Base-by-base conservation (phyloP, 2,888 invertebrate genomes). In the Dendrolimus houi region DNA sequence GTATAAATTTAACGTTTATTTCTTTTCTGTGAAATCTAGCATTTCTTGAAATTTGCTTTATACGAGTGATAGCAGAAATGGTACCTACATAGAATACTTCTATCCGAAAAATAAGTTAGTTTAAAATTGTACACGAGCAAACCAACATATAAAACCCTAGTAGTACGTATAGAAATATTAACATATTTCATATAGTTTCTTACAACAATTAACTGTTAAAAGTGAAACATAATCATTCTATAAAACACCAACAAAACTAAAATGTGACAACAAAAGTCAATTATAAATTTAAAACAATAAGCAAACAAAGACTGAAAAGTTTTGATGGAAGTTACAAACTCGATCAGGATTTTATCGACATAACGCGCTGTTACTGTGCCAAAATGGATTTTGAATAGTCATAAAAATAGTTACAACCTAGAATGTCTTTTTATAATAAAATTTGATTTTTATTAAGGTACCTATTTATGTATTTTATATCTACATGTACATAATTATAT, bases 371-470 rank as follows among this genome's bases (percentile, higher is more conserved):
- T 9, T 47, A 47, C 3, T 9, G 47, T 47, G 47, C 47, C 47
- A 47, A 47, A 47, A 47, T 12, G 2, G 55, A 61, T 53, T 57
- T 56, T 53, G 53, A 9, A 47, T 47, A 17, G 47, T 56, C 13
- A 58, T 55, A 58, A 60, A 58, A 57, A 56, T 40, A n/a, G 54
- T 54, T 54, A 62, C 62, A 60, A 57, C 58, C 59, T 59, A 58
- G 61, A 29, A 29, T 29, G 3, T 29, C 14, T 29, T 29, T 3
- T 29, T 29, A 29, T 29, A 29, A 29, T 29, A 29, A 29, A 29
- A 29, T 29, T 29, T 29, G 29, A 6, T 29, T 29, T 29, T 29
- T 29, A 6, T 29, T 29, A 29, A 6, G 29, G 3, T 0, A 6
- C 29, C 3, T 29, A 29, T 29, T 3, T 29, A 29, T 3, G 6